These are phyloP conservation scores for Pipra filicauda DNA, from an alignment of 2,113 vertebrate genomes.

Conservation along the genomic window DNA sequence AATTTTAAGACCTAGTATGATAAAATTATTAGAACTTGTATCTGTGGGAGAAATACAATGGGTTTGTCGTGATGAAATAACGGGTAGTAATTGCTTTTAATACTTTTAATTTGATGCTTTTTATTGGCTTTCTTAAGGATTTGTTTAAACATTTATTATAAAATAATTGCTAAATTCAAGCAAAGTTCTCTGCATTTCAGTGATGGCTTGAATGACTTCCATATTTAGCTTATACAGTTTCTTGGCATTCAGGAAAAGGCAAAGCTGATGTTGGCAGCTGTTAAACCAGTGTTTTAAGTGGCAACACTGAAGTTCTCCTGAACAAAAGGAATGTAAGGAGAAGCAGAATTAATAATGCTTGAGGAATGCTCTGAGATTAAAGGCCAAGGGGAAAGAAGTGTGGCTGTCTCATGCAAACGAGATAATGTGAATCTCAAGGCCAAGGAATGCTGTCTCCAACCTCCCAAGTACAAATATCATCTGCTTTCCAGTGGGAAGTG, in stretches of 20 bases:
- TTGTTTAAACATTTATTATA: not conserved
- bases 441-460: not conserved
- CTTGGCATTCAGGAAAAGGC: not conserved
- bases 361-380: not conserved
- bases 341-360: not conserved
- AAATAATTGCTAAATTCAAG: not conserved
- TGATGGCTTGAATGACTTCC: not conserved
- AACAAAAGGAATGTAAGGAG: not conserved
- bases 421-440: not conserved
- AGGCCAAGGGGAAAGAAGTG: not conserved
- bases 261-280: not conserved
- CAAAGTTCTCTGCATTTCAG: not conserved
- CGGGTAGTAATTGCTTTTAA: not conserved
- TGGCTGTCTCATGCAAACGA: not conserved
- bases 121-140: not conserved
- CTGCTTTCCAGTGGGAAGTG: slow-evolving; percentile 13
- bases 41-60: not conserved
- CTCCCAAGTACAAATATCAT: not conserved
- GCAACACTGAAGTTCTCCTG: not conserved
- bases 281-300: not conserved
- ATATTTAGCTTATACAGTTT: not conserved
- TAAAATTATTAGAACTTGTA: not conserved
- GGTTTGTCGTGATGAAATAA: not conserved
- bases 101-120: not conserved
- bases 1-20: not conserved